These are phyloP conservation scores for Urocyon cinereoargenteus DNA, from an alignment of 2,797 vertebrate species.

Conservation along the genomic window DNA sequence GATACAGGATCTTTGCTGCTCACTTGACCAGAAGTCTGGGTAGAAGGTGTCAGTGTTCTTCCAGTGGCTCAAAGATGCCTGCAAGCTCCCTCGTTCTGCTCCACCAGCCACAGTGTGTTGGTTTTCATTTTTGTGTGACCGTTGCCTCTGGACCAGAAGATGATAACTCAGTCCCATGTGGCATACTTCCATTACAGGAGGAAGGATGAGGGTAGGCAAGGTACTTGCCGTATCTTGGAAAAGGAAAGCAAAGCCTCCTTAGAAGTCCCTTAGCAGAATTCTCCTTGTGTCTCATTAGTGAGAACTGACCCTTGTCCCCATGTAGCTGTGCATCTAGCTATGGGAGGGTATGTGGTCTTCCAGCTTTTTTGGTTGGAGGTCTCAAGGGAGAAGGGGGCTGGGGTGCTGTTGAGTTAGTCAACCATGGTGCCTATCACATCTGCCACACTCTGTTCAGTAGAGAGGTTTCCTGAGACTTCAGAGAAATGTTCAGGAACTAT, in stretches of 20 bases:
- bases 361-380: not conserved
- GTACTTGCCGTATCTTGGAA: rapidly evolving
- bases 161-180: not conserved
- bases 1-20: not conserved
- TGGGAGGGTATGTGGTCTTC: not conserved
- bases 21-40: not conserved
- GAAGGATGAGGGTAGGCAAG: not conserved
- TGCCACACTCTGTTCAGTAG: too few species aligned
- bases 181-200: not conserved
- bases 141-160: not conserved
- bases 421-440: not conserved
- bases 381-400: not conserved
- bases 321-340: not conserved
- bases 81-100: not conserved
- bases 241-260: not conserved
- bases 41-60: not conserved
- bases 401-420: not conserved
- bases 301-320: not conserved
- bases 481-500: not conserved
- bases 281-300: not conserved
- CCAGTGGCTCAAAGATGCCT: not conserved
- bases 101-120: not conserved
- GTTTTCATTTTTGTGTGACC: not conserved
- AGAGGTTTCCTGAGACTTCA: not conserved
- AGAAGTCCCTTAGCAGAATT: not conserved